Base-by-base conservation (phyloP, 2,888 invertebrate species). In the Sarcophaga rosellei region DNA sequence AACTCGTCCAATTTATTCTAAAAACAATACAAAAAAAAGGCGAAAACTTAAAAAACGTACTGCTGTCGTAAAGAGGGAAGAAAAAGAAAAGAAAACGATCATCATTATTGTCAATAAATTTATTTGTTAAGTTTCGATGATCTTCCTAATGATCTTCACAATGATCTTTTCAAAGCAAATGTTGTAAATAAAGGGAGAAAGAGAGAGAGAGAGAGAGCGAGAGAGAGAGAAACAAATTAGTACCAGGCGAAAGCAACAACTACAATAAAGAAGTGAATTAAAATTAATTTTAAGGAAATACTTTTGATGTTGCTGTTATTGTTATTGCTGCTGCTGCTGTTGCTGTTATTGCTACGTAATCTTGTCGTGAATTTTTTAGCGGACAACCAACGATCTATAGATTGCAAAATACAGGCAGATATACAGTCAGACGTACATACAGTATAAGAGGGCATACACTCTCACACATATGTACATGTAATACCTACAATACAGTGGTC, bases 271-370 rank as follows among this genome's bases (percentile, higher is more conserved):
- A n/a, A 68, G 76, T 66, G 77, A 75, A 20, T 74, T 74, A 45
- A 84, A 86, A 81, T 81, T 84, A 86, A 78, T 86, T 83, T 84
- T 78, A 84, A 84, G 84, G 81, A 84, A 84, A 81, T 84, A 70
- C 81, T 74, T 81, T 84, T 76, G 20, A 81, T 74, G 74, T 86
- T 79, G 25, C 66, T 69, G 72, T 78, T 70, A 20, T 47, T 77
- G 63, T 4, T 80, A 44, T 82, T 79, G 57, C 44, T 65, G 11
- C 78, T 76, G 66, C 53, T 80, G 57, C 62, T 77, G 35, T 35
- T 35, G 57, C 25, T 63, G 15, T 83, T 75, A 61, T 61, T 80
- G 57, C 63, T 77, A 44, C 12, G 62, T 44, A 72, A 75, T 75
- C 78, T 53, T 78, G 77, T 79, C 23, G 59, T 81, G 74, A 70